Conservation (phyloP, 2,797 vertebrate species). For the Sebastes minor region DNA sequence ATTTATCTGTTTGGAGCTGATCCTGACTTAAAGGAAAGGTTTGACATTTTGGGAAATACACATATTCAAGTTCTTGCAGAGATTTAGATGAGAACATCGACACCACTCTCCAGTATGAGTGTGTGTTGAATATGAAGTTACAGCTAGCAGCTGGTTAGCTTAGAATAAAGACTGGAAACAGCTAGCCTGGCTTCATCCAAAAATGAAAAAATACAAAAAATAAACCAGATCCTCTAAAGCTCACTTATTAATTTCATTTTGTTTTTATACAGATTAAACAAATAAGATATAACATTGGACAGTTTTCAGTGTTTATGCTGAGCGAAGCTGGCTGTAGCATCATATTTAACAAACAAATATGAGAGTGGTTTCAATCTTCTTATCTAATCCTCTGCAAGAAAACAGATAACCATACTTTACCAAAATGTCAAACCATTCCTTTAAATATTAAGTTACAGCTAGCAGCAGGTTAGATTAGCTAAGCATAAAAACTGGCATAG, state of each 20-base stretch:
- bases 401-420: too few species aligned
- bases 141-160: too few species aligned
- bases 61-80: neutral
- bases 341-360: too few species aligned
- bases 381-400: too few species aligned
- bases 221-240: neutral
- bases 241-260: neutral
- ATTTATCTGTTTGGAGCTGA: constrained; percentile 45
- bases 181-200: neutral
- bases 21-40: constrained; percentile 13
- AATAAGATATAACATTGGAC: too few species aligned
- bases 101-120: neutral
- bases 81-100: neutral
- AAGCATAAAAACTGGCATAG: neutral
- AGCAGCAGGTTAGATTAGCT: neutral
- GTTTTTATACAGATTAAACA: neutral
- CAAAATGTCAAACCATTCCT: too few species aligned
- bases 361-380: too few species aligned
- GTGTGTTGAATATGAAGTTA: neutral
- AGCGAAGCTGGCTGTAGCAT: too few species aligned
- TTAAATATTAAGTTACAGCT: too few species aligned
- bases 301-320: too few species aligned
- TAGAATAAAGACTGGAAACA: neutral
- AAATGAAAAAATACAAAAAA: neutral
- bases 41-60: neutral